Percentiles rank a stretch among this genome's conserved stretches.
phyloP scores from a whole-genome alignment of 2,113 vertebrate species.

The Cacatua alba region DNA sequence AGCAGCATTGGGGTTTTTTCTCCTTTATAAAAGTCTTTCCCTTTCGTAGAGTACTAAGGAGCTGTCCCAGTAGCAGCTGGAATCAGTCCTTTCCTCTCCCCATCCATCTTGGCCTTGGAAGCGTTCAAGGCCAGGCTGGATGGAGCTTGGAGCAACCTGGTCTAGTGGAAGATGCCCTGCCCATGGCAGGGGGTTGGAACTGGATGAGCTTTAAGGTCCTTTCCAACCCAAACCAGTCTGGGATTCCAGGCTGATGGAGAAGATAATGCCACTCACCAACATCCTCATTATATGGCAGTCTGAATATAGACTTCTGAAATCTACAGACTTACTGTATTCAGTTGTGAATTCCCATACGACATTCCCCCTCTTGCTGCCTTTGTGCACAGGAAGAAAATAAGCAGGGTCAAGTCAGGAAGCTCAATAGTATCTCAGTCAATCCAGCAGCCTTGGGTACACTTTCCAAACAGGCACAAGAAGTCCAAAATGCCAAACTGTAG shows the following conservation, averaged over 20 bases:
- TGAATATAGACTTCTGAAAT: neutral
- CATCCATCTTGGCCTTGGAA: neutral
- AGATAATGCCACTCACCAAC: neutral
- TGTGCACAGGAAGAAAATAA: neutral
- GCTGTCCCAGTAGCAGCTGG: neutral
- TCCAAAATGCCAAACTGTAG: neutral
- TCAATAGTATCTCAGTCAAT: neutral
- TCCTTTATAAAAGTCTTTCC: neutral
- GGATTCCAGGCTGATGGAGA: neutral
- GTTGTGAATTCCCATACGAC: neutral
- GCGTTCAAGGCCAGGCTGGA: neutral
- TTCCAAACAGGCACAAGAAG: neutral
- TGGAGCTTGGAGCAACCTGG: neutral
- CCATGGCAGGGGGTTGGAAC: neutral
- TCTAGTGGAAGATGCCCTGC: neutral
- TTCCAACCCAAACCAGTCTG: neutral
- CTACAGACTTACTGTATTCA: neutral
- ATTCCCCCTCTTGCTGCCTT: neutral
- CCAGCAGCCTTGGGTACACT: neutral
- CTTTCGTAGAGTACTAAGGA: neutral
- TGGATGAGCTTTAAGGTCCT: neutral
- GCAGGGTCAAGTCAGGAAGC: neutral
- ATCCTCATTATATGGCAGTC: neutral
- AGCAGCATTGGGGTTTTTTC: neutral
- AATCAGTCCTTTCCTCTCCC: neutral